Conservation (phyloP, 2,113 vertebrate genomes). For the Apteryx mantelli region DNA sequence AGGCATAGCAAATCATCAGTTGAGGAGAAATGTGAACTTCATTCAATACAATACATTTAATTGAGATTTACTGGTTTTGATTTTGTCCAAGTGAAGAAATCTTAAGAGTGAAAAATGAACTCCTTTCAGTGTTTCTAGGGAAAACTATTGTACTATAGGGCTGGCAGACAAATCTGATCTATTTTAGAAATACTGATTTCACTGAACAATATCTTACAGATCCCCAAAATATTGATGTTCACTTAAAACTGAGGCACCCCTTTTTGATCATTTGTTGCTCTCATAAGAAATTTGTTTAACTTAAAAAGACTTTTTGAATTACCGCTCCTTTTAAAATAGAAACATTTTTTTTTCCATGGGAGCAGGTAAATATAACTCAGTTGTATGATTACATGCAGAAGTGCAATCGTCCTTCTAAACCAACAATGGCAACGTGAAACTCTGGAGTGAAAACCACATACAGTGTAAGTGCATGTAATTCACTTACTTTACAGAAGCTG, state of each 20-base stretch:
- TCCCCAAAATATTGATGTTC: background rate
- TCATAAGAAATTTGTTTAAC: background rate
- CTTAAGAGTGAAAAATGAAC: background rate
- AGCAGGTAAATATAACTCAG: background rate
- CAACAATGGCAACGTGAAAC: background rate
- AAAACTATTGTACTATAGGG: background rate
- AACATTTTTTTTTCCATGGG: background rate
- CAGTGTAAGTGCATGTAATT: background rate
- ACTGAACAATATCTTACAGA: background rate
- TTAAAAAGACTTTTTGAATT: background rate
- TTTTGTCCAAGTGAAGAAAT: background rate
- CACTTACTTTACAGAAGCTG: background rate
- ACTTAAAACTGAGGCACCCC: background rate
- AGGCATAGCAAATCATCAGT: fast-evolving
- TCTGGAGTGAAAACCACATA: background rate
- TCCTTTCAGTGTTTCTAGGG: background rate
- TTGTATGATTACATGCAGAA: background rate
- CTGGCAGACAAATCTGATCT: background rate
- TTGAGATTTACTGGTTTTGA: background rate
- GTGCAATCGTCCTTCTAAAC: background rate
- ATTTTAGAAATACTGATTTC: background rate
- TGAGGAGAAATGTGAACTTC: background rate
- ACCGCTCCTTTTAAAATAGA: background rate
- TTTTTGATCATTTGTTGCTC: background rate
- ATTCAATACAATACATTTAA: background rate